These are phyloP conservation scores for Halictus ligatus DNA, from an alignment of 2,888 invertebrate genomes.

Conservation along the genomic window DNA sequence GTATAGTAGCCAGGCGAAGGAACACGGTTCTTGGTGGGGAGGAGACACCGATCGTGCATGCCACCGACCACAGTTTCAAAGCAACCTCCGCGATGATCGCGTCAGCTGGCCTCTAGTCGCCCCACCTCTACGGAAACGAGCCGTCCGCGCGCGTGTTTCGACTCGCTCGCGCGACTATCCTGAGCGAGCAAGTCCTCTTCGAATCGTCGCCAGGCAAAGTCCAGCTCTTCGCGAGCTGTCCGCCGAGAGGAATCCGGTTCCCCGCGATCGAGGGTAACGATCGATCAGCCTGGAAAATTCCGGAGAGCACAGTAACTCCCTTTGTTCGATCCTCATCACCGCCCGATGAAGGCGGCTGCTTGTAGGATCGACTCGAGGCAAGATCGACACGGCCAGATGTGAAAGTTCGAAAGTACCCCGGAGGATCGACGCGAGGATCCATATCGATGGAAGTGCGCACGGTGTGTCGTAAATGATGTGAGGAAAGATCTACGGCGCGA, in stretches of 20 bases:
- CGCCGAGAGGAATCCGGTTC: conserved; percentile 1
- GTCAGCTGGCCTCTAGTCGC: conserved; percentile 77
- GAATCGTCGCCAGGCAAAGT: neutral
- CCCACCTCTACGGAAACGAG: conserved; percentile 56
- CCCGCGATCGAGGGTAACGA: neutral
- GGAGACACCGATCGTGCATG: conserved; percentile 80
- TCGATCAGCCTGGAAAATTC: neutral
- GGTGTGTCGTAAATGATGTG: conserved; percentile 53
- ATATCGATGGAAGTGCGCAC: conserved; percentile 29
- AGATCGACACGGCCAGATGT: conserved; percentile 30
- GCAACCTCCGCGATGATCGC: conserved; percentile 83
- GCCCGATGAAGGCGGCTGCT: neutral
- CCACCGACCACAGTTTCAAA: conserved; percentile 81
- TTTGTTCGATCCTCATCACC: conserved; percentile 19
- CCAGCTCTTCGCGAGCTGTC: neutral
- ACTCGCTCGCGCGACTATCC: conserved; percentile 37
- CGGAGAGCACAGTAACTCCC: neutral
- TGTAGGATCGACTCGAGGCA: neutral
- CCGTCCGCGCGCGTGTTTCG: conserved; percentile 68
- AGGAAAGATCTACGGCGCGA: conserved; percentile 24
- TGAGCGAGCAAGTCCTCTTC: conserved; percentile 11
- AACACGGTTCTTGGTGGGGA: conserved; percentile 74
- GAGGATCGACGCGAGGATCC: conserved; percentile 26
- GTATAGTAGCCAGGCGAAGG: conserved; percentile 57
- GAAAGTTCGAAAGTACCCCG: neutral